A percentile compares a stretch with the other conserved stretches of the same genome.
Conservation (phyloP, 2,113 vertebrate genomes). For the Podarcis muralis region DNA sequence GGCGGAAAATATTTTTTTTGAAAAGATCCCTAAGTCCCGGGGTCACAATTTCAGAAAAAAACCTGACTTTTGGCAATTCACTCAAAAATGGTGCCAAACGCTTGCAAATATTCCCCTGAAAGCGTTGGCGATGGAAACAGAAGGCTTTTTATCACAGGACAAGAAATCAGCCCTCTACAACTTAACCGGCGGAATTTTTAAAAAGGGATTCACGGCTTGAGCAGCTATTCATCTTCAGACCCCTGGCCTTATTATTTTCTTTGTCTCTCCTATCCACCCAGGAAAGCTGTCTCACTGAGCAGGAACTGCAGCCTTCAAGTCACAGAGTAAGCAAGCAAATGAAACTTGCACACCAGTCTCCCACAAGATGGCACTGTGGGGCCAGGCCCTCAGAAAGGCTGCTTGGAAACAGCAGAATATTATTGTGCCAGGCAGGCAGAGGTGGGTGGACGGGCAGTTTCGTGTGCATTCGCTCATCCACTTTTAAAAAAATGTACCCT, state of each 20-base stretch:
- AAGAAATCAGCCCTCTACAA: too few relatives aligned
- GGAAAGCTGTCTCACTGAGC: background rate
- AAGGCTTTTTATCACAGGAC: too few relatives aligned
- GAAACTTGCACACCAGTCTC: fast-evolving
- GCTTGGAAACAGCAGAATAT: background rate
- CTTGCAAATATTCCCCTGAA: too few relatives aligned
- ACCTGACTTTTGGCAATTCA: too few relatives aligned
- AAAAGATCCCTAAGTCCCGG: too few relatives aligned
- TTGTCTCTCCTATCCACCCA: background rate
- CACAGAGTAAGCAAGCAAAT: fast-evolving
- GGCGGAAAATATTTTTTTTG: too few relatives aligned
- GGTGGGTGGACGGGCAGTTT: background rate
- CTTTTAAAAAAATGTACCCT: constrained; percentile 65
- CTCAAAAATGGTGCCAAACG: too few relatives aligned
- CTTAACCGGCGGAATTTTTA: too few relatives aligned
- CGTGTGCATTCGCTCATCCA: constrained; percentile 29
- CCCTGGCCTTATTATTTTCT: background rate
- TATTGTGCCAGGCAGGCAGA: too few relatives aligned
- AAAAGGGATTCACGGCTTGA: background rate
- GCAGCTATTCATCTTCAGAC: too few relatives aligned
- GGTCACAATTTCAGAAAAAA: too few relatives aligned
- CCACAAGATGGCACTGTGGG: constrained; percentile 75
- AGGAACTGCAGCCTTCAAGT: background rate
- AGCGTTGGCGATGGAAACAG: too few relatives aligned
- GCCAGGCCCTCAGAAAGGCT: constrained; percentile 41